These are phyloP conservation scores for Diplolepis rosae DNA, from an alignment of 2,888 invertebrate species.

Conservation along the genomic window DNA sequence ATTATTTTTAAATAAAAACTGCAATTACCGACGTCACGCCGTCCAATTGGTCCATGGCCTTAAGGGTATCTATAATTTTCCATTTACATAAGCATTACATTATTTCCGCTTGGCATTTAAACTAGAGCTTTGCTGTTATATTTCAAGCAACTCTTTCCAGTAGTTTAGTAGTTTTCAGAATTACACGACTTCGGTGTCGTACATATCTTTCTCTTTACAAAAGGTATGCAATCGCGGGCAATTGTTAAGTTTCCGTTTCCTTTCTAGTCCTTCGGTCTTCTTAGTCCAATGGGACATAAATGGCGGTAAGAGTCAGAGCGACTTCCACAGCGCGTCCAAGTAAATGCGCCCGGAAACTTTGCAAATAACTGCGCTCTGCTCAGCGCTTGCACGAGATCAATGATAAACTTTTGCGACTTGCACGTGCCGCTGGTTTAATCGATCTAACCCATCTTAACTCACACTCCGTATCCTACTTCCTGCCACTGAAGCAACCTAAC, in stretches of 20 bases:
- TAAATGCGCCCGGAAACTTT: slow-evolving; percentile 46
- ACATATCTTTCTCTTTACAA: background rate
- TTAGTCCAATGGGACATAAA: slow-evolving; percentile 34
- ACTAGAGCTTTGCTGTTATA: too few relatives aligned
- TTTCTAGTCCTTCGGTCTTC: background rate
- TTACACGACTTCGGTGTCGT: background rate
- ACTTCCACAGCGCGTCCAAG: slow-evolving; percentile 34
- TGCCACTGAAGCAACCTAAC: slow-evolving; percentile 41
- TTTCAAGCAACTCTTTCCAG: background rate
- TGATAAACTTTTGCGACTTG: slow-evolving; percentile 52
- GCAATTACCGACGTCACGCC: too few relatives aligned
- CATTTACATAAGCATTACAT: too few relatives aligned
- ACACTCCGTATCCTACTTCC: slow-evolving; percentile 51
- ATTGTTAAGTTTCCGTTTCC: slow-evolving; percentile 23
- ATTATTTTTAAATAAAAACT: too few relatives aligned
- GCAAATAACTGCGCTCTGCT: slow-evolving; percentile 45
- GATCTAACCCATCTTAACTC: slow-evolving; percentile 50
- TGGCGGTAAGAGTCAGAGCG: slow-evolving; percentile 38
- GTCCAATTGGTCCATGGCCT: too few relatives aligned
- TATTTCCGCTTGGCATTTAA: too few relatives aligned
- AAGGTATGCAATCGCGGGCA: background rate
- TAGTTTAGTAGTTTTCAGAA: background rate
- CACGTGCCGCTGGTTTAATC: slow-evolving; percentile 52
- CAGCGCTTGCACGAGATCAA: slow-evolving; percentile 43
- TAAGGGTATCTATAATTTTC: too few relatives aligned